Conservation (phyloP, 2,888 invertebrate genomes). For the Pristionchus exspectatus region DNA sequence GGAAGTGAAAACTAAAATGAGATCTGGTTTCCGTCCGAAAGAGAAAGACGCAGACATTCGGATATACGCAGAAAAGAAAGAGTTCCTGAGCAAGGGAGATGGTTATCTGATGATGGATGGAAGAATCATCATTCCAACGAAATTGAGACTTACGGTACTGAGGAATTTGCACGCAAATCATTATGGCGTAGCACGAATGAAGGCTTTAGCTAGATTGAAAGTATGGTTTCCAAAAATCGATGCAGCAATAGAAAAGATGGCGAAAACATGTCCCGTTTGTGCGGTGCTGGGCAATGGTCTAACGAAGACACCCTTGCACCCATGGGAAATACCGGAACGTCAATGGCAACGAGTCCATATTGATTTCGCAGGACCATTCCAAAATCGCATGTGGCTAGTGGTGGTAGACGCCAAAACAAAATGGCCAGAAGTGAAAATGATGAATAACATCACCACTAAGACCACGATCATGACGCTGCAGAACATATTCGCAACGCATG, state of each 20-base stretch:
- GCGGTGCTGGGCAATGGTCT: neutral
- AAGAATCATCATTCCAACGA: slow-evolving; percentile 7
- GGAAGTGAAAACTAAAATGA: too few species aligned
- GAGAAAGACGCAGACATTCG: neutral
- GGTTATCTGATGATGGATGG: slow-evolving; percentile 2
- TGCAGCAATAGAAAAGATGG: neutral
- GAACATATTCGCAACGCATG: slow-evolving; percentile 57
- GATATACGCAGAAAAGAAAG: neutral
- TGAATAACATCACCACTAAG: neutral
- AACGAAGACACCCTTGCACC: slow-evolving; percentile 33
- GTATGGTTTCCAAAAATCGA: slow-evolving; percentile 49
- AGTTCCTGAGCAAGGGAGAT: neutral
- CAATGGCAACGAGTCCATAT: slow-evolving; percentile 53
- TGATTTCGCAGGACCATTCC: slow-evolving; percentile 10
- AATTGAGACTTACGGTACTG: neutral
- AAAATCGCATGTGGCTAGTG: slow-evolving; percentile 44
- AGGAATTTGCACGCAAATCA: slow-evolving; percentile 47
- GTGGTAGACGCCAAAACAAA: slow-evolving; percentile 53
- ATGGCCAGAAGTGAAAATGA: slow-evolving; percentile 39
- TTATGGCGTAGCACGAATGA: slow-evolving; percentile 49
- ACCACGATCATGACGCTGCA: slow-evolving; percentile 46
- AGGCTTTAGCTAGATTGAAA: slow-evolving; percentile 18
- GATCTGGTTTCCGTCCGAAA: neutral
- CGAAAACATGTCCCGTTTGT: neutral
- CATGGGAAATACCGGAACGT: slow-evolving; percentile 32